Conservation (phyloP, 2,113 vertebrate species). For the Mionectes macconnelli region DNA sequence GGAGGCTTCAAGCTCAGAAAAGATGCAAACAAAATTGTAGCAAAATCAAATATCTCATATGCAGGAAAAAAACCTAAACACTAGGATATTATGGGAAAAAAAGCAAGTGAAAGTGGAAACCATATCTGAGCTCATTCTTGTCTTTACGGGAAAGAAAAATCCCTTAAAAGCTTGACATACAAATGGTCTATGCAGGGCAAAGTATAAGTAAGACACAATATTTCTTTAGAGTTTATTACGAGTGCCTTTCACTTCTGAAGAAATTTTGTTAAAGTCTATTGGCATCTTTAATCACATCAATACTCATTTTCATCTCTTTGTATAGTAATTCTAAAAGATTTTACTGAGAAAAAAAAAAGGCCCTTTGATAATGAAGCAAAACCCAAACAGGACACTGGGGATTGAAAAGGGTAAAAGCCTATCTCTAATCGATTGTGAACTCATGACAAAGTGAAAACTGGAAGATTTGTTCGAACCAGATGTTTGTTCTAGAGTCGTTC, state of each 20-base stretch:
- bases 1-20: not conserved
- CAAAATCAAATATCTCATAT: not conserved
- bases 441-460: conserved; percentile 14
- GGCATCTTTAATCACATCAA: not conserved
- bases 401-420: not conserved
- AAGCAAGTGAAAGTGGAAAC: not conserved
- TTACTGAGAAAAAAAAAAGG: not conserved
- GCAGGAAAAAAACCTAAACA: not conserved
- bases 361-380: not conserved
- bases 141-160: not conserved
- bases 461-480: conserved; percentile 29
- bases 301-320: not conserved
- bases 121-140: not conserved
- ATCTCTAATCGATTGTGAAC: conserved; percentile 4
- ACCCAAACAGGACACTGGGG: not conserved
- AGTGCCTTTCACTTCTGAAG: not conserved
- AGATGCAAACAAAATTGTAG: not conserved
- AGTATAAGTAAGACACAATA: not conserved
- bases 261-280: not conserved
- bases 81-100: not conserved
- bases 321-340: not conserved
- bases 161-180: not conserved
- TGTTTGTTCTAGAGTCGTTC: conserved; percentile 27
- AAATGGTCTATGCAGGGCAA: not conserved
- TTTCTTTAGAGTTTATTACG: not conserved